Conservation (phyloP, 1,140 invertebrate genomes). For the Formica exsecta region DNA sequence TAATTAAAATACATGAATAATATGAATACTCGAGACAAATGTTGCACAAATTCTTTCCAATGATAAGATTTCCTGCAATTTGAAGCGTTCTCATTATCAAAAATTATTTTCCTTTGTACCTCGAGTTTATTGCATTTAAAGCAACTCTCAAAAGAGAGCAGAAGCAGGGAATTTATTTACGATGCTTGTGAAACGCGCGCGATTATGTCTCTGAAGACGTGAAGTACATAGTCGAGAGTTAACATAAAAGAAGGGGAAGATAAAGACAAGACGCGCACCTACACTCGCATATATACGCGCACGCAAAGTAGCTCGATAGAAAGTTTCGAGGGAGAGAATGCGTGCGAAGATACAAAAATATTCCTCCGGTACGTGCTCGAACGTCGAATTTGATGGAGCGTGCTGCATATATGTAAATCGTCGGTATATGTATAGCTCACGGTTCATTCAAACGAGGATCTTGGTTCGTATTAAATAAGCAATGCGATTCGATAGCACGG, state of each 20-base stretch:
- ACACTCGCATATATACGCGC: not conserved
- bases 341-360: slow-evolving; percentile 22
- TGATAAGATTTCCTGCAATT: not conserved
- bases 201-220: slow-evolving; percentile 16
- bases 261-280: slow-evolving; percentile 20
- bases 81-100: slow-evolving; percentile 47
- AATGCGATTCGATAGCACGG: slow-evolving; percentile 36
- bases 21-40: not conserved
- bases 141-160: slow-evolving; percentile 23
- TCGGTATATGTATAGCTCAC: not conserved
- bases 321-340: slow-evolving; percentile 18
- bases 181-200: slow-evolving; percentile 36
- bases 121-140: slow-evolving; percentile 46
- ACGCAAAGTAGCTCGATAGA: not conserved
- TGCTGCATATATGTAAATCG: not conserved
- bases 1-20: not conserved
- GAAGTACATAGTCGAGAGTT: slow-evolving; percentile 52
- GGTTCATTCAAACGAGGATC: slow-evolving; percentile 50
- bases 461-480: slow-evolving; percentile 60
- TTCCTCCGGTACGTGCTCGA: not conserved
- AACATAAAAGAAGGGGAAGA: slow-evolving; percentile 16
- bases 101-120: slow-evolving; percentile 44
- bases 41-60: not conserved
- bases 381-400: slow-evolving; percentile 45
- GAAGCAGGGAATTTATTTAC: slow-evolving; percentile 53